Evolutionary conservation across 2,888 invertebrate genomes (phyloP).

Genomic region (Maniola hyperantus): DNA sequence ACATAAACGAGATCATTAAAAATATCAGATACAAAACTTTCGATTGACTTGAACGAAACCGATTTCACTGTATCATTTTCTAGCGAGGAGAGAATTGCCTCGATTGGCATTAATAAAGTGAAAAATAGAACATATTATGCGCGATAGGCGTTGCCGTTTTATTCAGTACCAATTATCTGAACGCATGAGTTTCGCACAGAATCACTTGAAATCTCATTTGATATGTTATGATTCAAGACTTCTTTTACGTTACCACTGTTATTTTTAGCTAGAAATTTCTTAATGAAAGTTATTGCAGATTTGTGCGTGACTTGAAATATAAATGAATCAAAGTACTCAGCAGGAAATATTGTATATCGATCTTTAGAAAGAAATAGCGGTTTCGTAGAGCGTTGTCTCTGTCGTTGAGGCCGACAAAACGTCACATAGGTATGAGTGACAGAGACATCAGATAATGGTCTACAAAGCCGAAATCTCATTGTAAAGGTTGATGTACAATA

Average conservation of each 20-base stretch:
- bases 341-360: no score
- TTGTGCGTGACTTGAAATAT: slow-evolving; percentile 11
- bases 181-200: not conserved
- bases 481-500: no score
- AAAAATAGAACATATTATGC: slow-evolving; percentile 1
- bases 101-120: slow-evolving; percentile 6
- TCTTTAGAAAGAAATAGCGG: no score
- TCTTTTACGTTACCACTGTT: not conserved
- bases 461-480: no score
- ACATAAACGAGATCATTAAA: no score
- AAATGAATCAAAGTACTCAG: not conserved
- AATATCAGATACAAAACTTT: not conserved
- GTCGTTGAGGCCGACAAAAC: no score
- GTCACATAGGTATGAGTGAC: no score
- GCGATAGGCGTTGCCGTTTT: not conserved
- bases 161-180: slow-evolving; percentile 7
- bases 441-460: no score
- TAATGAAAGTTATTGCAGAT: slow-evolving; percentile 23
- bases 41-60: not conserved
- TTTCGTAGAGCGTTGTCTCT: no score
- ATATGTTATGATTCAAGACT: not conserved
- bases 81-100: not conserved
- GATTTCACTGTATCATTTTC: not conserved
- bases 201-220: not conserved
- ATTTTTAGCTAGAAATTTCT: slow-evolving; percentile 28